Conservation (phyloP, 2,888 invertebrate species). For the Euclidia mi region DNA sequence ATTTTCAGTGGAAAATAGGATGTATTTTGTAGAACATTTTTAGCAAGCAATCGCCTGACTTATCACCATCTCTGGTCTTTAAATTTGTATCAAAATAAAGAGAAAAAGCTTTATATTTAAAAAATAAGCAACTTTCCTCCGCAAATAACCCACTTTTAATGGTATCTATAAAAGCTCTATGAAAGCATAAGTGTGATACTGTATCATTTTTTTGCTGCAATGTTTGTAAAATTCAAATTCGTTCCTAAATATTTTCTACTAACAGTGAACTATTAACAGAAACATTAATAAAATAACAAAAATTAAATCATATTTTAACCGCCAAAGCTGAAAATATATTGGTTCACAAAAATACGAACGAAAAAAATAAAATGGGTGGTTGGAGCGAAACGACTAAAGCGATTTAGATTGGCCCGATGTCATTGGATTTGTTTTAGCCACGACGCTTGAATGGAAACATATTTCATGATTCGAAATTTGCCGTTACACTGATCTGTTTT, state of each 20-base stretch:
- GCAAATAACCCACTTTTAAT: no score
- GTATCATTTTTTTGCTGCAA: no score
- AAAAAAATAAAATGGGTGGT: not conserved
- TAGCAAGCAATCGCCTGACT: not conserved
- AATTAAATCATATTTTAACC: not conserved
- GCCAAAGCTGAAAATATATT: not conserved
- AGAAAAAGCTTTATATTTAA: no score
- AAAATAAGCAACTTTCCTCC: no score
- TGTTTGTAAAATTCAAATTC: no score
- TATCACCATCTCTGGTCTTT: no score
- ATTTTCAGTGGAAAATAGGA: conserved; percentile 25
- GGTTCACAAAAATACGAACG: not conserved
- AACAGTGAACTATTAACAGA: no score
- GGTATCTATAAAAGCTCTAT: no score
- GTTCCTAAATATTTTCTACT: no score
- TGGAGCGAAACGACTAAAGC: not conserved
- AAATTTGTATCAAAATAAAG: no score
- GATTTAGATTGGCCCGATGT: not conserved
- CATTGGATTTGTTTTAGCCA: conserved; percentile 2
- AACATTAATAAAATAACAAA: no score
- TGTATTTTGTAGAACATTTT: conserved; percentile 3
- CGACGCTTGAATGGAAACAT: not conserved
- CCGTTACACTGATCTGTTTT: not conserved
- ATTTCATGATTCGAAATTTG: not conserved
- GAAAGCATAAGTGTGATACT: no score